Base-by-base conservation (phyloP, 2,888 invertebrate genomes). In the Cheilosia vulpina region DNA sequence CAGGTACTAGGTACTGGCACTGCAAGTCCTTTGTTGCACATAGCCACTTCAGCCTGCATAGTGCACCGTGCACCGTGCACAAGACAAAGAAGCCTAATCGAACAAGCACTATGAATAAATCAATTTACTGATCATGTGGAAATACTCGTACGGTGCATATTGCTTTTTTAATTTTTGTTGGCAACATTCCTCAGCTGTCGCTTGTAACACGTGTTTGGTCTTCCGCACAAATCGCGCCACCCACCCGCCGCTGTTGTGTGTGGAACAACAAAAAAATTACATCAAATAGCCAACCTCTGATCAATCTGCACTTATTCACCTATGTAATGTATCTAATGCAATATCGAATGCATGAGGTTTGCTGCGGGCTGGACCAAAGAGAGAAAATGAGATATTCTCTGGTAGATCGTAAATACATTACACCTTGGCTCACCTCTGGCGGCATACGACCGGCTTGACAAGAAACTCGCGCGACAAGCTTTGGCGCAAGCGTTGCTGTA, bases 141-240 rank as follows among this genome's bases (percentile, higher is more conserved):
- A 50, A 66, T 55, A 31, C 19, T 34, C 43, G 24, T 41, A 38
- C 27, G 19, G 52, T 13, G 2, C 0, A 31, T 9, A 31, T 31
- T 2, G 9, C 11, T 43, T 24, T 21, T n/a, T 45, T 9, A 31
- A 31, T 31, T 31, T 21, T 19, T 72, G 15, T 79, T 43, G 53
- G 15, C 17, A 47, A 63, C 80, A 84, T 84, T 84, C 84, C 80
- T 31, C 69, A 80, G 84, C 80, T 84, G 84, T 80, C 62, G 75
- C 41, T 50, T 6, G 57, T 75, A 75, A 84, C 84, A 84, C 80
- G 80, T 80, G 84, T 84, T 73, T 63, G 65, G 21, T 78, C 72
- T 83, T 72, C 73, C 41, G 66, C 68, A 50, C 72, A 66, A 55
- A 55, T 66, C n/a, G 50, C 73, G 7, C 79, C 68, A 69, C 83